These are phyloP conservation scores for Drosophila rellima DNA, from an alignment of 2,888 invertebrate species.

Conservation along the genomic window DNA sequence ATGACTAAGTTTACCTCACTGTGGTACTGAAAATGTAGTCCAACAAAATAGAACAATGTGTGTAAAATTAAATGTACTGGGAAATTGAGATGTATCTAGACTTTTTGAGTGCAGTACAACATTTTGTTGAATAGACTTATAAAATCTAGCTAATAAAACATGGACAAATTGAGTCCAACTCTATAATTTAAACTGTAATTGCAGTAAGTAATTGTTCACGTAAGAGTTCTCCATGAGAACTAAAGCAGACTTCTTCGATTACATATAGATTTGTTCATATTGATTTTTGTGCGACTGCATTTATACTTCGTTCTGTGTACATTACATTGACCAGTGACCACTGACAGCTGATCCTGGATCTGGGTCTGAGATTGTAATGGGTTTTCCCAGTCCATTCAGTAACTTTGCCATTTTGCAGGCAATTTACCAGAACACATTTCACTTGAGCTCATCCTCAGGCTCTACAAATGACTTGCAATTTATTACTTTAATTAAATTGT, in stretches of 20 bases:
- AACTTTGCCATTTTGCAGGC: constrained; percentile 30
- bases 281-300: constrained; percentile 12
- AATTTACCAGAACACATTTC: constrained; percentile 26
- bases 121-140: no score
- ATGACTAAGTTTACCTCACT: constrained; percentile 10
- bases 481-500: constrained; percentile 77
- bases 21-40: background rate
- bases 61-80: background rate
- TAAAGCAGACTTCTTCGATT: background rate
- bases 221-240: background rate
- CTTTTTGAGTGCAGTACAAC: no score
- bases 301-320: background rate
- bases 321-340: background rate
- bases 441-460: background rate
- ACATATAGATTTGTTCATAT: constrained; percentile 2
- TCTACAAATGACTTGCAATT: constrained; percentile 63
- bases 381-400: constrained; percentile 9
- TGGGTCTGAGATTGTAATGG: constrained; percentile 16
- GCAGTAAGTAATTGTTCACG: background rate
- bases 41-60: background rate
- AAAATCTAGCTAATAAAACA: background rate
- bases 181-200: background rate
- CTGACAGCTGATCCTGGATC: constrained; percentile 15
- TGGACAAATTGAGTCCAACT: background rate
- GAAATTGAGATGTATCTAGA: no score